These are phyloP conservation scores for Dorcus parallelipipedus DNA, from an alignment of 2,888 invertebrate genomes.

Conservation along the genomic window DNA sequence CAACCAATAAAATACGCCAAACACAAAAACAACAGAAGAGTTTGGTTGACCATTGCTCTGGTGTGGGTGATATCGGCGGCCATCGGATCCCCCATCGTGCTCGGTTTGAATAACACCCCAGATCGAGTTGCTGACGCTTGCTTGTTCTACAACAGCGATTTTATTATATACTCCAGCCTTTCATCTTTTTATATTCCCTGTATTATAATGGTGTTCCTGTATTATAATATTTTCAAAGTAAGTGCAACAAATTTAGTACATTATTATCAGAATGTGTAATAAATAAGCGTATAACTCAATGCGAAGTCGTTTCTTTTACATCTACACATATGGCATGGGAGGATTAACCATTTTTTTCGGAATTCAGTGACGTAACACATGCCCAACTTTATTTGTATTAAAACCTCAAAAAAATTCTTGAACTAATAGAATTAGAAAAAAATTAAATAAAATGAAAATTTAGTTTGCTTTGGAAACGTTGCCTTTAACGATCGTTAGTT, in stretches of 20 bases:
- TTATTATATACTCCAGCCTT: conserved; percentile 95
- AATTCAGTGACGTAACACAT: too few relatives aligned
- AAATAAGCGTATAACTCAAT: too few relatives aligned
- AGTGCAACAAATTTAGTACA: conserved; percentile 34
- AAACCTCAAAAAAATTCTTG: too few relatives aligned
- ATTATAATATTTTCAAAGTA: conserved; percentile 96
- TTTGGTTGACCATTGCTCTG: conserved; percentile 89
- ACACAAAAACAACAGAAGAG: conserved; percentile 93
- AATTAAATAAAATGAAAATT: too few relatives aligned
- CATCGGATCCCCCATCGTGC: conserved; percentile 93
- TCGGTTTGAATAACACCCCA: conserved; percentile 93
- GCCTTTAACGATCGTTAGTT: too few relatives aligned
- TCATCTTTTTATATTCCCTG: conserved; percentile 99
- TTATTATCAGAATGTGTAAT: too few relatives aligned
- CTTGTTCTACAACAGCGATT: conserved; percentile 96
- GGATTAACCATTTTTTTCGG: too few relatives aligned
- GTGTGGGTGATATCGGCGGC: conserved; percentile 95
- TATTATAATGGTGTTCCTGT: conserved; percentile 96
- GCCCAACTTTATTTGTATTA: too few relatives aligned
- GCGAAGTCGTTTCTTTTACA: too few relatives aligned
- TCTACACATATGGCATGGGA: too few relatives aligned
- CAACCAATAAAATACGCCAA: conserved; percentile 98
- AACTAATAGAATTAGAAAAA: too few relatives aligned
- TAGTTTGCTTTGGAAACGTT: too few relatives aligned
- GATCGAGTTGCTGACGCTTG: conserved; percentile 81